Evolutionary conservation across 2,797 vertebrate species (phyloP), one percentile per base, ranked within the genome.

Genomic region (Glyptemys insculpta): DNA sequence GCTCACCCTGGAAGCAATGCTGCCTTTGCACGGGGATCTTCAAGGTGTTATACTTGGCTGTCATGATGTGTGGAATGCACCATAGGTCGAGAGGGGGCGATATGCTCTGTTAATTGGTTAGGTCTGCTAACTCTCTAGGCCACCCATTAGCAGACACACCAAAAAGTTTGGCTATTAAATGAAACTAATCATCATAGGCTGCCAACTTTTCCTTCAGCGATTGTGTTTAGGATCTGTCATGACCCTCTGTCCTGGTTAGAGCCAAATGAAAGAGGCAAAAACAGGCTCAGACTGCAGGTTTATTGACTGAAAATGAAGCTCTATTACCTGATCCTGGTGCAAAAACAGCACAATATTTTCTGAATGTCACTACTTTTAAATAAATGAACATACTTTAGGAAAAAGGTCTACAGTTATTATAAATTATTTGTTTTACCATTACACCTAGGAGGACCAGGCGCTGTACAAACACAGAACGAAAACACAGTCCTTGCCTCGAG

Each of bases 371-470:
- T 81, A 62, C 50, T 91, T 91, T 85, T 56, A 76, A 93, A 41
- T 47, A 59, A 85, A 85, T 57, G 76, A 79, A 53, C 37, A 76
- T 16, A 78, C 49, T 49, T 6, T 44, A 76, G 83, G n/a, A 83
- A 81, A 86, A 93, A 93, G 89, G 81, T 18, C 62, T 14, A 50
- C 62, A 12, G 16, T 88, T 94, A 29, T 85, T 92, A 34, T 54
- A 84, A 95, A 86, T 68, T 87, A 74, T 12, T 9, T 8, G 52
- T 52, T 68, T 68, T 37, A n/a, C 34, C 34, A 18, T n/a, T 68
- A n/a, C 34, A 68, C 34, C 34, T 37, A 34, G 34, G 23, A 25
- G 23, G 54, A 54, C 54, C 8, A 65, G 34, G 62, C 15, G 8
- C 16, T 65, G 34, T 65, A 65, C 34, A 65, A 65, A 65, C 62